A percentile compares a stretch with the other conserved stretches of the same genome.
These are phyloP conservation scores for Platycnemis pennipes DNA, from an alignment of 2,888 invertebrate species.

Conservation along the genomic window DNA sequence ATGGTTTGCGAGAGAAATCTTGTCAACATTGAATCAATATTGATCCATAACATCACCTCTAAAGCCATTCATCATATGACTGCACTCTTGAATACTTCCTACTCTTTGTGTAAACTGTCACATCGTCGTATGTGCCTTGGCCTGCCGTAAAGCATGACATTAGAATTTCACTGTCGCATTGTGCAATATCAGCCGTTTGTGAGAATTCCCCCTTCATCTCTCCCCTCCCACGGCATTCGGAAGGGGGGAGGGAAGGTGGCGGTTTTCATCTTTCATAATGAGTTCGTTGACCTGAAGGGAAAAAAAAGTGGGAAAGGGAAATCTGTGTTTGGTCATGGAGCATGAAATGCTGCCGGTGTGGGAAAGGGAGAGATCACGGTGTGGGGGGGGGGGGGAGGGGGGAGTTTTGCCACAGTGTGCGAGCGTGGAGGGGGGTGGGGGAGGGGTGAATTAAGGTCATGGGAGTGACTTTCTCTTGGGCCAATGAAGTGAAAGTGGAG, in stretches of 20 bases:
- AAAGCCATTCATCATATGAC: no score
- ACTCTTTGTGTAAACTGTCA: not conserved
- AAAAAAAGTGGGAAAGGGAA: slow-evolving; percentile 23
- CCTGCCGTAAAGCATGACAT: not conserved
- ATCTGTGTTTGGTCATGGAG: slow-evolving; percentile 15
- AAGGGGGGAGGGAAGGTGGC: not conserved
- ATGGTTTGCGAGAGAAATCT: no score
- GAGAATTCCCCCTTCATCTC: not conserved
- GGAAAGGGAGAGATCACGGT: slow-evolving; percentile 24
- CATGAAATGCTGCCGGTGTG: slow-evolving; percentile 37
- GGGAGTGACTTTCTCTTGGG: slow-evolving; percentile 40
- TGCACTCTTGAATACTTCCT: not conserved
- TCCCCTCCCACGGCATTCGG: not conserved
- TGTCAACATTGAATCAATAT: no score
- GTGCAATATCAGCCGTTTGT: not conserved
- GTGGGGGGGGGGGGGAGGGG: not conserved
- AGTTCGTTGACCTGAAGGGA: not conserved
- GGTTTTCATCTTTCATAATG: slow-evolving; percentile 32
- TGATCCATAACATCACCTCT: no score
- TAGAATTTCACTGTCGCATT: not conserved
- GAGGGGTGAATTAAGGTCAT: slow-evolving; percentile 49
- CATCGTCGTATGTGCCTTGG: not conserved
- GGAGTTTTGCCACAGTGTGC: not conserved
- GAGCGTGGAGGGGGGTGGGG: not conserved
- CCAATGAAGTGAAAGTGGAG: slow-evolving; percentile 48